These are phyloP conservation scores for Alitta virens DNA, from an alignment of 2,888 invertebrate genomes.

Conservation along the genomic window DNA sequence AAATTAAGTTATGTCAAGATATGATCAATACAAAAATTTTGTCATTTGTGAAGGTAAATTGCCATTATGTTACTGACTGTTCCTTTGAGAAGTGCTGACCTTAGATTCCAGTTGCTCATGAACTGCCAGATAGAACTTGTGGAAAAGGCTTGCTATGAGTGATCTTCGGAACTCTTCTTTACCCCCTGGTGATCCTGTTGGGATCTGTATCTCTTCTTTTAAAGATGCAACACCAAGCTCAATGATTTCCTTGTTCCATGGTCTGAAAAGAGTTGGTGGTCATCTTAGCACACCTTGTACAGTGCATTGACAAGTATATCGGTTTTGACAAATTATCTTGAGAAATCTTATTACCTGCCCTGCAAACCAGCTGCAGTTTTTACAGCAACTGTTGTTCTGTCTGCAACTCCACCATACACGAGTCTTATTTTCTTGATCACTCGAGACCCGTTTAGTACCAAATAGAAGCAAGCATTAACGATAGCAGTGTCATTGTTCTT, in stretches of 20 bases:
- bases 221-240: conserved; percentile 66
- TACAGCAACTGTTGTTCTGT: conserved; percentile 74
- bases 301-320: too few relatives aligned
- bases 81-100: too few relatives aligned
- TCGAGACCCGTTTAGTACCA: conserved; percentile 62
- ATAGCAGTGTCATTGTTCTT: conserved; percentile 95
- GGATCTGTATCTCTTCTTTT: conserved; percentile 73
- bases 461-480: conserved; percentile 77
- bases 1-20: too few relatives aligned
- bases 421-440: conserved; percentile 63
- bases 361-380: conserved; percentile 65
- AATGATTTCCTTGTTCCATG: conserved; percentile 68
- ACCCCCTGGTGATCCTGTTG: conserved; percentile 78
- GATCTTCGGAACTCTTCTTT: conserved; percentile 77
- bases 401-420: conserved; percentile 93
- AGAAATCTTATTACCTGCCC: conserved; percentile 51
- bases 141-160: conserved; percentile 65
- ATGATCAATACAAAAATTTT: too few relatives aligned
- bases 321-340: too few relatives aligned
- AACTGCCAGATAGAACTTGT: conserved; percentile 62
- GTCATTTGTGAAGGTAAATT: too few relatives aligned
- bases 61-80: too few relatives aligned
- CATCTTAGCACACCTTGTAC: too few relatives aligned
- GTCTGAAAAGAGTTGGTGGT: too few relatives aligned
- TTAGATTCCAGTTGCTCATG: conserved; percentile 12